These are phyloP conservation scores for Malurus cyaneus DNA, from an alignment of 2,113 vertebrate species.

Conservation along the genomic window DNA sequence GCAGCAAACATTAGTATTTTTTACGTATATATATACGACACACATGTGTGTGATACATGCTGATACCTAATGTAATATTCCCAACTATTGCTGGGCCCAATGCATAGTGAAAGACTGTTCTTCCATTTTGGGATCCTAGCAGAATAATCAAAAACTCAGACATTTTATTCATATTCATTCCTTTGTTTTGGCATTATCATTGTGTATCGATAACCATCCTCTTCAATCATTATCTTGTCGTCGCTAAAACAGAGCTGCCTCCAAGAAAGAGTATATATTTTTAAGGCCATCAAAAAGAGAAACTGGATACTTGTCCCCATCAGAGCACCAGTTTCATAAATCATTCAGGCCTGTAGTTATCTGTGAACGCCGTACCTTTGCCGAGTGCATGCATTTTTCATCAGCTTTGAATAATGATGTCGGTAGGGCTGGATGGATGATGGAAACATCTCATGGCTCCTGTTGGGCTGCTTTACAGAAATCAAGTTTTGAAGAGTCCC, in stretches of 20 bases:
- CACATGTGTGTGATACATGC: not conserved
- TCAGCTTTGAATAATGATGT: conserved; percentile 31
- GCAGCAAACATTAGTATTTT: not conserved
- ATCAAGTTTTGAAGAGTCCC: not conserved
- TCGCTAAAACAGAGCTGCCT: not conserved
- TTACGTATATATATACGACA: too few relatives aligned
- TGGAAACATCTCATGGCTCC: not conserved
- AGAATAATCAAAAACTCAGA: not conserved
- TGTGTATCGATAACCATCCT: not conserved
- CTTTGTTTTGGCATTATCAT: not conserved
- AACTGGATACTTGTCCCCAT: conserved; percentile 31
- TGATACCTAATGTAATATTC: not conserved
- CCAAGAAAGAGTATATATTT: not conserved
- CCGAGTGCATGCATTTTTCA: conserved; percentile 59
- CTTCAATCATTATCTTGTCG: not conserved
- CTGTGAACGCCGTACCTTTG: not conserved
- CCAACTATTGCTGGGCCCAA: not conserved
- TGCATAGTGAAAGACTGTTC: not conserved
- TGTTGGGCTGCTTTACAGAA: not conserved
- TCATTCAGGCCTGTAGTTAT: conserved; percentile 54
- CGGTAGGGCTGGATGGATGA: not conserved
- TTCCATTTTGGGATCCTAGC: not conserved
- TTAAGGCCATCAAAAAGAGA: conserved; percentile 20
- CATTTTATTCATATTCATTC: not conserved
- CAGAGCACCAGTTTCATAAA: conserved; percentile 56